Evolutionary conservation across 2,113 vertebrate genomes (phyloP).

Genomic region (Toxotes jaculatrix): DNA sequence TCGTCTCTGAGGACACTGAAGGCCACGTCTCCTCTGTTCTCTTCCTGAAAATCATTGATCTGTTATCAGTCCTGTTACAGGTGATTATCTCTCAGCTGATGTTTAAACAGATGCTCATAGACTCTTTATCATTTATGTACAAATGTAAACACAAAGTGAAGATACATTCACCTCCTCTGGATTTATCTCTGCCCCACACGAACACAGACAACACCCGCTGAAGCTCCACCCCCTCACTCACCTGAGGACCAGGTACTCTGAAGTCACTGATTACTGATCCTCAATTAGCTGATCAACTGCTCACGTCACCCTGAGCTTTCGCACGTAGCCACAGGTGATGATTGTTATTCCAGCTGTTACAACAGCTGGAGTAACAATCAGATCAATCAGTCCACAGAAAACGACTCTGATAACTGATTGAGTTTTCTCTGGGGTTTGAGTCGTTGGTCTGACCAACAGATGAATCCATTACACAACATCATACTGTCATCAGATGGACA

Average conservation of each 20-base stretch:
- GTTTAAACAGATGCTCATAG: conserved; percentile 13
- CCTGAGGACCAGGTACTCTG: not conserved
- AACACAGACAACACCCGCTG: not conserved
- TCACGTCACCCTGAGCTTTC: no score
- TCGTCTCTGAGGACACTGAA: conserved; percentile 68
- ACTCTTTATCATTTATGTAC: conserved; percentile 86
- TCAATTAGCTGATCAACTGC: not conserved
- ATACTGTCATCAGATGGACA: no score
- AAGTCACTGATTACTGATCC: no score
- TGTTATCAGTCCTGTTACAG: not conserved
- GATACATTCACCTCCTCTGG: not conserved
- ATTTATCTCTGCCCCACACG: not conserved
- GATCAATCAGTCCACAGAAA: no score
- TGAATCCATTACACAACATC: no score
- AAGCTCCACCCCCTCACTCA: conserved; percentile 32
- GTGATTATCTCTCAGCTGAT: conserved; percentile 46
- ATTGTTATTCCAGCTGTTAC: no score
- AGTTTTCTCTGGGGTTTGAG: no score
- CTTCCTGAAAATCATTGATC: conserved; percentile 18
- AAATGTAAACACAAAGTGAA: conserved; percentile 89
- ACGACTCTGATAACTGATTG: no score
- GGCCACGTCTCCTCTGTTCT: conserved; percentile 66
- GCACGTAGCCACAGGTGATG: no score
- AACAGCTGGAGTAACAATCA: no score
- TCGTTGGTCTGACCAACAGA: no score